Evolutionary conservation across 2,888 invertebrate species (phyloP).

Genomic region (Cosmia pyralina): DNA sequence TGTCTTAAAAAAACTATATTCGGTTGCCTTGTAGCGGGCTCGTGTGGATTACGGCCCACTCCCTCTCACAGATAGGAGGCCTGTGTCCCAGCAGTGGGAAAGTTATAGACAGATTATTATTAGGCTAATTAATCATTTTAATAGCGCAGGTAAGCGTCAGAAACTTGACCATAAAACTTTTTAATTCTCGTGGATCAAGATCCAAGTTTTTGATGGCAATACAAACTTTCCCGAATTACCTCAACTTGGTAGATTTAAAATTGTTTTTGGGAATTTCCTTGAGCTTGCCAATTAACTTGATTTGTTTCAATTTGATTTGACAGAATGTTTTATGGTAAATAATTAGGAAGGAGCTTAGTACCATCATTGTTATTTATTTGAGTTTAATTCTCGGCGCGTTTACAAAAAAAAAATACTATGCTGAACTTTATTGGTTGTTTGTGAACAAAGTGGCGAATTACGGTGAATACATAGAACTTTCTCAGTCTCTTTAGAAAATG

Average conservation of each 20-base stretch:
- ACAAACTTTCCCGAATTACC: background rate
- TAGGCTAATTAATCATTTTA: background rate
- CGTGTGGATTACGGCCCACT: no score
- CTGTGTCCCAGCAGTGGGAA: no score
- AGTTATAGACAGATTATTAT: background rate
- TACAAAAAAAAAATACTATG: background rate
- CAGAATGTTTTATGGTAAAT: constrained; percentile 5
- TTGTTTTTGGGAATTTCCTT: background rate
- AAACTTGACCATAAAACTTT: constrained; percentile 4
- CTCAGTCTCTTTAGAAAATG: background rate
- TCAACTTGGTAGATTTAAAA: constrained; percentile 2
- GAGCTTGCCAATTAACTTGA: constrained; percentile 1
- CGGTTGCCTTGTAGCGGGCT: no score
- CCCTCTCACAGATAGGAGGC: no score
- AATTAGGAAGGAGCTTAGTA: background rate
- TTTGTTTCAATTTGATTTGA: constrained; percentile 7
- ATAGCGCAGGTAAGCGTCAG: background rate
- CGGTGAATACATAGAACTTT: background rate
- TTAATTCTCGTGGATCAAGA: background rate
- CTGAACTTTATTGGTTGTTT: background rate
- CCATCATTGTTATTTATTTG: constrained; percentile 2
- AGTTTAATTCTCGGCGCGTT: background rate
- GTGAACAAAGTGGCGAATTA: background rate
- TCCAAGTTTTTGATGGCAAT: background rate
- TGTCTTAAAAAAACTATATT: no score